Percentiles rank a stretch among this genome's conserved stretches.
Evolutionary conservation across 1,140 invertebrate species (phyloP).

Genomic region (Pachyrhynchus sulphureomaculatus): DNA sequence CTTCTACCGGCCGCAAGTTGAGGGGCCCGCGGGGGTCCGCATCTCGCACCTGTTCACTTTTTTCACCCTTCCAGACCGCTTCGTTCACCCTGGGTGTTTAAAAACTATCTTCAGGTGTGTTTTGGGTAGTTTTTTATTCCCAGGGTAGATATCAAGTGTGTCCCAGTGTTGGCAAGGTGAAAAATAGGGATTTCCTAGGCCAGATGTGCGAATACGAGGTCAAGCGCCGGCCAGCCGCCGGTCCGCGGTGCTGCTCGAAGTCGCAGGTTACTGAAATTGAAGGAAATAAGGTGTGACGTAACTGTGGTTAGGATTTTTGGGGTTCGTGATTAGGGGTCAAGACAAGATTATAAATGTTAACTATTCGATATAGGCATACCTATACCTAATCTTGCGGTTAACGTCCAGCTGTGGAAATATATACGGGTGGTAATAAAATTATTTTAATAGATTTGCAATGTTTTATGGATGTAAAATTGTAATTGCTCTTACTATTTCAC

Average conservation of each 20-base stretch:
- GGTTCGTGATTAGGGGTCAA: background rate
- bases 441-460: too few relatives aligned
- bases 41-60: constrained; percentile 48
- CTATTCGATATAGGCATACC: background rate
- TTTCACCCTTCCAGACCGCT: constrained; percentile 34
- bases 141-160: background rate
- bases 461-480: too few relatives aligned
- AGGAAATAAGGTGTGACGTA: constrained; percentile 22
- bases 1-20: constrained; percentile 17
- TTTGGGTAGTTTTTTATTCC: constrained; percentile 1
- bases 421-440: too few relatives aligned
- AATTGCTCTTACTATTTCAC: too few relatives aligned
- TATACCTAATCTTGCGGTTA: background rate
- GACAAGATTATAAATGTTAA: background rate
- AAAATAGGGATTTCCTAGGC: constrained; percentile 19
- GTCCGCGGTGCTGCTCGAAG: constrained; percentile 1
- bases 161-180: background rate
- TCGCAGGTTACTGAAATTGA: constrained; percentile 25
- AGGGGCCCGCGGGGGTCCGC: constrained; percentile 27
- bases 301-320: constrained; percentile 15
- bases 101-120: background rate
- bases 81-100: background rate
- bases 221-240: constrained; percentile 18
- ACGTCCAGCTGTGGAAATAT: too few relatives aligned
- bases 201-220: constrained; percentile 28